Conservation (phyloP, 2,113 vertebrate species). For the Narcine bancroftii region DNA sequence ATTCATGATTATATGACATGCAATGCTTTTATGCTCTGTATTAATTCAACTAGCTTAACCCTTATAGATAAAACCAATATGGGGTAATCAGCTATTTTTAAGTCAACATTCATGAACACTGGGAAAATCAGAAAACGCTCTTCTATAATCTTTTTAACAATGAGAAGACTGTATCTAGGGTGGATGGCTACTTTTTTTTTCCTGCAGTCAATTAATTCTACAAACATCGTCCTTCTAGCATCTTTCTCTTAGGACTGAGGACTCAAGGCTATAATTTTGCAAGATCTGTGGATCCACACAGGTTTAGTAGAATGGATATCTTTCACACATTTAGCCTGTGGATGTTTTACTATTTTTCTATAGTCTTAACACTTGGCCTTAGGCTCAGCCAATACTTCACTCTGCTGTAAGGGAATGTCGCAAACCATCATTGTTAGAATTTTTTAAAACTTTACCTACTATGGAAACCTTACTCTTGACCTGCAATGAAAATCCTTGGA, state of each 20-base stretch:
- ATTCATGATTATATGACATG: constrained; percentile 32
- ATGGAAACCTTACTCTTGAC: constrained; percentile 28
- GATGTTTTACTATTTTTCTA: constrained; percentile 24
- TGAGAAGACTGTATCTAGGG: not conserved
- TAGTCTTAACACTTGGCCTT: constrained; percentile 13
- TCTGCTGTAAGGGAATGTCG: constrained; percentile 35
- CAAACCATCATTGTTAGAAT: constrained; percentile 35
- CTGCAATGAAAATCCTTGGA: not conserved
- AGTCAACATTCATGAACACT: constrained; percentile 21
- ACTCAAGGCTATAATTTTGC: constrained; percentile 34
- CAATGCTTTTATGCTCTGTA: not conserved
- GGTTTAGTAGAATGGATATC: constrained; percentile 19
- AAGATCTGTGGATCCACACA: constrained; percentile 12
- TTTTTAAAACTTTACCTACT: constrained; percentile 34
- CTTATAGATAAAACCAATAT: not conserved
- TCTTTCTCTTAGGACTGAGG: not conserved
- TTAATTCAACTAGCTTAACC: constrained; percentile 34
- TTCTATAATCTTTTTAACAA: not conserved
- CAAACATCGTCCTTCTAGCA: not conserved
- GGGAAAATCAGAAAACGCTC: not conserved
- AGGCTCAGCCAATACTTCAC: constrained; percentile 28
- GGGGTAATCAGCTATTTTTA: not conserved
- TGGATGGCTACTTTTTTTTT: constrained; percentile 26
- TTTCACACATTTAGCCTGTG: constrained; percentile 23
- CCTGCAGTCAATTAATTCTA: constrained; percentile 35